A percentile compares a stretch with the other conserved stretches of the same genome.
Evolutionary conservation across 2,113 vertebrate species (phyloP).

Genomic region (Cochlearius cochlearius): DNA sequence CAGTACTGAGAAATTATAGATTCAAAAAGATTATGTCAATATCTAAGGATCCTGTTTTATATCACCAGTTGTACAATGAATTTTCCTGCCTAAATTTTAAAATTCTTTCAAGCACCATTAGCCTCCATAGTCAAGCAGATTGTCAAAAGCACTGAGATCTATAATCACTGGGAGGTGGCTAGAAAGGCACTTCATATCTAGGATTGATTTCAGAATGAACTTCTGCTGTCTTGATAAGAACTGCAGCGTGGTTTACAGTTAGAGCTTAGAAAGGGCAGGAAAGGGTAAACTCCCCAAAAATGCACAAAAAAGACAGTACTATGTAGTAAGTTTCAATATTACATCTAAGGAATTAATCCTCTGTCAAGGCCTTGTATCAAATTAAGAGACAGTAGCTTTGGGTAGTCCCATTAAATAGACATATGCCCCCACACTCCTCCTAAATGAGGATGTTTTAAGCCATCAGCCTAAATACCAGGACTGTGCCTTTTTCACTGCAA

Average conservation of each 20-base stretch:
- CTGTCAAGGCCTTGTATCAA: not conserved
- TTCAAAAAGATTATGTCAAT: not conserved
- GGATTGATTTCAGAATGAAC: not conserved
- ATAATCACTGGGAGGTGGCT: not conserved
- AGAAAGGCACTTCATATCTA: not conserved
- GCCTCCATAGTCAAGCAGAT: not conserved
- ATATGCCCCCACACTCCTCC: rapidly evolving
- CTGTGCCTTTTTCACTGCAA: not conserved
- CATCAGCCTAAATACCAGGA: not conserved
- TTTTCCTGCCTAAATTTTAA: not conserved
- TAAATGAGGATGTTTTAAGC: not conserved
- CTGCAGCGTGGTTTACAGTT: not conserved
- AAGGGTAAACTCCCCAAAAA: not conserved
- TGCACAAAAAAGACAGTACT: not conserved
- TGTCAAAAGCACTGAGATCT: not conserved
- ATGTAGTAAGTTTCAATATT: not conserved
- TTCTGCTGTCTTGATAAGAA: not conserved
- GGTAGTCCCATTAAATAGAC: not conserved
- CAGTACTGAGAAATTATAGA: conserved; percentile 28
- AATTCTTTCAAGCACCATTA: not conserved
- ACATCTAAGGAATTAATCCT: not conserved
- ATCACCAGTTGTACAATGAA: not conserved
- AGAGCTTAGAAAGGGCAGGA: not conserved
- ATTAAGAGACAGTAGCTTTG: not conserved
- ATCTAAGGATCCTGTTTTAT: not conserved